Percentiles rank a stretch among this genome's conserved stretches.
These are phyloP conservation scores for Diplogasteroides magnus DNA, from an alignment of 1,140 invertebrate genomes.

Conservation along the genomic window DNA sequence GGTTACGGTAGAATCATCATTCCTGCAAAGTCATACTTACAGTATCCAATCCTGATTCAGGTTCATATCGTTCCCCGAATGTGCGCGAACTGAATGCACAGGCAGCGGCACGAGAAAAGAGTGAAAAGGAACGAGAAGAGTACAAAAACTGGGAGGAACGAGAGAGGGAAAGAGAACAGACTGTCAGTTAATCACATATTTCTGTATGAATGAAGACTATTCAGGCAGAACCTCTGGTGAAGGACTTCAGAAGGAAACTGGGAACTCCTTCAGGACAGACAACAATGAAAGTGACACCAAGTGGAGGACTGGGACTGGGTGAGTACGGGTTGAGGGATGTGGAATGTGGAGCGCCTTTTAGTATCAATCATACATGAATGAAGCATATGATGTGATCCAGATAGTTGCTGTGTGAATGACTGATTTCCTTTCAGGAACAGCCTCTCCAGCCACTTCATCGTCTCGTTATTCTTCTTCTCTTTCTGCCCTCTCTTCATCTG, in stretches of 20 bases:
- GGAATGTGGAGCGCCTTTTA: no score
- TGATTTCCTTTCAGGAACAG: background rate
- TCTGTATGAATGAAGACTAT: background rate
- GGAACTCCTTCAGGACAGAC: background rate
- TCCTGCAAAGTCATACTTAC: background rate
- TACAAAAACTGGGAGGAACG: conserved; percentile 23
- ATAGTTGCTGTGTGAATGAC: background rate
- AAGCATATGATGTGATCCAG: background rate
- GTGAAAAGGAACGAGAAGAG: conserved; percentile 21
- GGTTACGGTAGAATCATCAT: background rate
- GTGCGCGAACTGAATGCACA: conserved; percentile 15
- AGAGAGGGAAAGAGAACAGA: conserved; percentile 13
- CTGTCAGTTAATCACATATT: background rate
- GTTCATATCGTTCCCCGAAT: background rate
- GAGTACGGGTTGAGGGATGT: conserved; percentile 1
- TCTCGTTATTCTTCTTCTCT: background rate
- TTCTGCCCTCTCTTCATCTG: conserved; percentile 5
- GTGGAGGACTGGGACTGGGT: background rate
- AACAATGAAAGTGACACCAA: background rate
- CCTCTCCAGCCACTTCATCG: background rate
- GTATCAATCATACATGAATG: no score
- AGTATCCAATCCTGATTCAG: background rate
- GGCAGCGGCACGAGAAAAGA: conserved; percentile 12
- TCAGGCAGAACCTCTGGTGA: background rate
- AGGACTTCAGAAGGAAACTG: conserved; percentile 3